These are phyloP conservation scores for Arctopsyche grandis DNA, from an alignment of 1,140 invertebrate species.

Conservation along the genomic window DNA sequence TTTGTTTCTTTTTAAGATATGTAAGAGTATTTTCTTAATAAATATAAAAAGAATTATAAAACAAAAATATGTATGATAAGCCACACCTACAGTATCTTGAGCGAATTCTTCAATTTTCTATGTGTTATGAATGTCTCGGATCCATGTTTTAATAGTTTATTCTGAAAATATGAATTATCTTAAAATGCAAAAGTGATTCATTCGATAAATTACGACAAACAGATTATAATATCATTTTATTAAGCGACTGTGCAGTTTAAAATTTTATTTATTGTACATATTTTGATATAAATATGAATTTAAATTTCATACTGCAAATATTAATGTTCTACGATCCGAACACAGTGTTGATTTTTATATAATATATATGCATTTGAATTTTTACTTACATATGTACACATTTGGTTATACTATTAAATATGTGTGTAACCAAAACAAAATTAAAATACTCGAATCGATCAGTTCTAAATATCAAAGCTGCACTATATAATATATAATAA, in stretches of 20 bases:
- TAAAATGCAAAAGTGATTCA: neutral
- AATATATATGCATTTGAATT: no score
- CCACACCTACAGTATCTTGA: neutral
- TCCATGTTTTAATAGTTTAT: conserved; percentile 40
- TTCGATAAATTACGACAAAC: neutral
- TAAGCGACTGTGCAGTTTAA: no score
- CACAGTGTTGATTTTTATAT: no score
- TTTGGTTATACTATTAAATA: neutral
- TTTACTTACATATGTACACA: neutral
- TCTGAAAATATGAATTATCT: conserved; percentile 25
- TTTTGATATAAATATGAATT: neutral
- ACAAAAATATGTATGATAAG: neutral
- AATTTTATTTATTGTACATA: neutral
- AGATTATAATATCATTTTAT: neutral
- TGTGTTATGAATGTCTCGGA: neutral
- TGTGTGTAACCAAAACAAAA: no score
- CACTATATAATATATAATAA: no score
- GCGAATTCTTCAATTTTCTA: conserved; percentile 16
- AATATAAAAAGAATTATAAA: neutral
- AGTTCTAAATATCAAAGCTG: no score
- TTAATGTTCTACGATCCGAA: no score
- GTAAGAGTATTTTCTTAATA: neutral
- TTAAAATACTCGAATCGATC: no score
- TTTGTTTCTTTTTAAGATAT: neutral
- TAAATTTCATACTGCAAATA: neutral